phyloP scores from a whole-genome alignment of 2,113 vertebrate genomes.

The Neolamprologus longior region DNA sequence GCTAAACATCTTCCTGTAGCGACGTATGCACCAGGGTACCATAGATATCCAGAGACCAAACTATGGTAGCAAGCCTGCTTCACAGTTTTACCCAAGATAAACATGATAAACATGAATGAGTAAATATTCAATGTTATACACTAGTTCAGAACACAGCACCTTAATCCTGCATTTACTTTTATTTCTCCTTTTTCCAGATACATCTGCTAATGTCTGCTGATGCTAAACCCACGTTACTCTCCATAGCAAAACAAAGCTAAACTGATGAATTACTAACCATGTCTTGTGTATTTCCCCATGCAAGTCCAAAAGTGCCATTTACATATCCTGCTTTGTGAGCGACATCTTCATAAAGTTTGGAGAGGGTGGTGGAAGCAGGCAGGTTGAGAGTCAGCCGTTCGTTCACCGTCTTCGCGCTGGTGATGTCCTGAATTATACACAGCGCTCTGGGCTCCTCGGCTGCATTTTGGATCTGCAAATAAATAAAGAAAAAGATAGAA shows the following conservation, averaged over 20 bases:
- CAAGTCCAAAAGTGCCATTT: constrained; percentile 84
- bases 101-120: neutral
- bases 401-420: constrained; percentile 85
- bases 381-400: constrained; percentile 91
- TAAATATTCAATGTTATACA: neutral
- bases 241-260: neutral
- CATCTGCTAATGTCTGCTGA: neutral
- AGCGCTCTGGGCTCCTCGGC: constrained; percentile 94
- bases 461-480: constrained; percentile 89
- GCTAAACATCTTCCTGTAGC: neutral
- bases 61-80: neutral
- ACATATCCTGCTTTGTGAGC: constrained; percentile 91
- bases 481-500: neutral
- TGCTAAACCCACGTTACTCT: neutral
- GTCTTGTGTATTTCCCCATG: constrained; percentile 75
- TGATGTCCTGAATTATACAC: constrained; percentile 97
- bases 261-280: constrained; percentile 66
- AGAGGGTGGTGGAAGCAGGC: constrained; percentile 88
- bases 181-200: neutral
- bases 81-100: neutral
- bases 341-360: constrained; percentile 84
- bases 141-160: neutral
- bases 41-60: neutral
- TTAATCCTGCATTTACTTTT: neutral
- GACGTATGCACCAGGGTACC: neutral